Evolutionary conservation across 2,113 vertebrate genomes (phyloP), one percentile per base, ranked within the genome.

Genomic region (Erythrocercus mccallii): DNA sequence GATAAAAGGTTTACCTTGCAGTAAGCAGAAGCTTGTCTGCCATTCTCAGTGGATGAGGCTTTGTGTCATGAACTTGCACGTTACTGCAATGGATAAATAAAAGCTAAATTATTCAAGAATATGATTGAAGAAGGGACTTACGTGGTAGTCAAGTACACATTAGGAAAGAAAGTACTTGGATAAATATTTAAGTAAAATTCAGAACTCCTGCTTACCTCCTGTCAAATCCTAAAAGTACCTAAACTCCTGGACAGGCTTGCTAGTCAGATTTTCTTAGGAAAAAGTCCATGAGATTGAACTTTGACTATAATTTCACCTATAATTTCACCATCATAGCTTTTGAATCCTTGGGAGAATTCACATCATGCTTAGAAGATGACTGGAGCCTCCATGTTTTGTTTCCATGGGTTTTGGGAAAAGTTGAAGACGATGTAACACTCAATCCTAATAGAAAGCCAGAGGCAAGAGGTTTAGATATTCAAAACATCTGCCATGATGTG

Each of bases 121-220:
- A 76, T 57, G 15, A 71, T 40, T 74, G 62, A 81, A 78, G 62
- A 88, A 77, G 28, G 12, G 40, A 28, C 25, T 81, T 80, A 23
- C 0, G 1, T 12, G 65, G 31, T 76, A 69, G 51, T 85, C 61
- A 81, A 74, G 16, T 50, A 48, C 7, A 11, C 72, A 74, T 65
- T 82, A 70, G 23, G 88, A 88, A 72, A 83, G 76, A 38, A 93
- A 90, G 33, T 62, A 50, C 38, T 88, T 77, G 27, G 12, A 71
- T 92, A 94, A 94, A 92, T 79, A 91, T 84, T 84, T 74, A 79
- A n/a, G 35, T 37, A 92, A 76, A 68, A 5, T 40, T 76, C 57
- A 80, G 22, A 88, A 85, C 37, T 95, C 47, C 35, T 62, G n/a
- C 23, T 94, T 15, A 65, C 23, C 23, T 85, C 40, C 31, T 70